Base-by-base conservation (phyloP, 2,888 invertebrate genomes). In the Ctena decussata region DNA sequence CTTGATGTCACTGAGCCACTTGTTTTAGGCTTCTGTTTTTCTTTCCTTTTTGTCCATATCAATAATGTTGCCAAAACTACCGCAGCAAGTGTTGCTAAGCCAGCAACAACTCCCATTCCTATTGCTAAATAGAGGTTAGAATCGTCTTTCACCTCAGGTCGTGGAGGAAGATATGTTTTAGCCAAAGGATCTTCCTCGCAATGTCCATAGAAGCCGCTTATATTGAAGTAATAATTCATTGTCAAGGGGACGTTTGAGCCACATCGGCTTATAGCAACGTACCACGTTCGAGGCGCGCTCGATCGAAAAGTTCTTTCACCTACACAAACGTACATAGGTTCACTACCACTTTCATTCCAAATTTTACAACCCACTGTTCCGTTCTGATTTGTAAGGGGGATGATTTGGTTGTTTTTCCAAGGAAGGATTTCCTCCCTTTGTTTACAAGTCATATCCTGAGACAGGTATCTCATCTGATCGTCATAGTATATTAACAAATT, bases 401-500 rank as follows among this genome's bases (percentile, higher is more conserved):
- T 93, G 35, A 94, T 84, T 82, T 94, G 94, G 73, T 94, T 93
- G 82, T 93, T 93, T 76, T 91, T 85, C 15, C 85, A 80, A 8
- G 93, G 93, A 21, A 94, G 87, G 27, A 94, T 85, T 8, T 77
- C 77, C 78, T 91, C 89, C 21, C 94, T 82, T 85, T 94, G 91
- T 46, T 88, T 74, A 81, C 94, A 94, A 0, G 92, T 89, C 93
- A 93, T 94, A 27, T 89, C 89, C 24, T 90, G 89, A 8, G 89
- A 90, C 8, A 94, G 72, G 39, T 90, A 82, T 1, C 90, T 80
- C 46, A 94, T 91, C 82, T 94, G 94, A 74, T 93, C 94, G 53
- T 94, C 94, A 84, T 94, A 94, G 75, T 94, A 94, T 12, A 94
- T 93, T 24, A 94, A 84, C 75, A 94, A 79, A 71, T 92, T 93